Evolutionary conservation across 1,140 invertebrate species (phyloP).

Genomic region (Thaumatotibia leucotreta): DNA sequence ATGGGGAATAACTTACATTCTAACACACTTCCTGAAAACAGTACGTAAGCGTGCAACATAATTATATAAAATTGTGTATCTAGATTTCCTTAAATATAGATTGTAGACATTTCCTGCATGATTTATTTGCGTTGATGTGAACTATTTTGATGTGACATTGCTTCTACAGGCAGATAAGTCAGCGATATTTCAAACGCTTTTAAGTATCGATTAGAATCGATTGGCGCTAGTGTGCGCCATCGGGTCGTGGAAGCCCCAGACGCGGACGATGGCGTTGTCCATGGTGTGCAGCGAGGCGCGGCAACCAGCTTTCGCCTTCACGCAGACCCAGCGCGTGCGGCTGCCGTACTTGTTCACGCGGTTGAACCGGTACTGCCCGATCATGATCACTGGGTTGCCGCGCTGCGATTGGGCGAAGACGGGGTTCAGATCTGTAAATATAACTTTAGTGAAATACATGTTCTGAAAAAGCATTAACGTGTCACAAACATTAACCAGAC

Average conservation of each 20-base stretch:
- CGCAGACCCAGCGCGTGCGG: constrained; percentile 65
- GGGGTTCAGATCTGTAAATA: constrained; percentile 60
- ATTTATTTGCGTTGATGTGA: no score
- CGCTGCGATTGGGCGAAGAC: constrained; percentile 65
- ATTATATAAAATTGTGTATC: no score
- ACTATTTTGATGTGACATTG: no score
- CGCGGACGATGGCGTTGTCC: constrained; percentile 66
- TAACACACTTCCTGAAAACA: no score
- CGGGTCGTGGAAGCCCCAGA: constrained; percentile 68
- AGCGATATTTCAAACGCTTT: no score
- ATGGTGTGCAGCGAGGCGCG: constrained; percentile 62
- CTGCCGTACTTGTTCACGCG: constrained; percentile 63
- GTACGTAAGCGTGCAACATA: no score
- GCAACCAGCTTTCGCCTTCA: constrained; percentile 65
- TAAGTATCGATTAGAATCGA: no score
- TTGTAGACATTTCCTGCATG: no score
- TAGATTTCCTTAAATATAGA: no score
- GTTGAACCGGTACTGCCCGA: constrained; percentile 66
- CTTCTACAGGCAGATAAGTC: no score
- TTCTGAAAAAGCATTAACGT: background rate
- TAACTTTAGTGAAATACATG: background rate
- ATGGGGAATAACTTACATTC: no score
- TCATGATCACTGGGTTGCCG: constrained; percentile 70
- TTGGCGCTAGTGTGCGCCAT: constrained; percentile 63
- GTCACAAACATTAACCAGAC: no score